phyloP scores from a whole-genome alignment of 2,797 vertebrate genomes.

The Protonibea diacanthus region DNA sequence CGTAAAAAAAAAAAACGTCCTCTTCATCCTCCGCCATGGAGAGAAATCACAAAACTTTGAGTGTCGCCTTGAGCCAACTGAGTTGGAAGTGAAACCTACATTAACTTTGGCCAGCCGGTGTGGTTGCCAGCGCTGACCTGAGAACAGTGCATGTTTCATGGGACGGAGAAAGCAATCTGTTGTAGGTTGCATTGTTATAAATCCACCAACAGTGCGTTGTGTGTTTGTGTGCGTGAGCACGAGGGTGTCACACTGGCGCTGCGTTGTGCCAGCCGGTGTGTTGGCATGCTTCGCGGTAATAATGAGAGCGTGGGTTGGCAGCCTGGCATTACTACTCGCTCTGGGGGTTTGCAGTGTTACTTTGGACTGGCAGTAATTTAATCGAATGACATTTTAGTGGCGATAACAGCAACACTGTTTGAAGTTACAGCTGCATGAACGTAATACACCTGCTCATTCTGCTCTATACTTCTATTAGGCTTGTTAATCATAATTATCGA shows the following conservation, averaged over 20 bases:
- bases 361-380: conserved; percentile 46
- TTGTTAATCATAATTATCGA: neutral
- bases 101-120: conserved; percentile 15
- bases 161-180: conserved; percentile 38
- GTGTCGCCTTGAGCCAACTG: conserved; percentile 23
- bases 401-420: neutral
- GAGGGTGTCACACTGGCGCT: conserved; percentile 29
- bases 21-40: conserved; percentile 32
- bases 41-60: conserved; percentile 45
- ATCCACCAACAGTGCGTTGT: conserved; percentile 37
- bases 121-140: conserved; percentile 47
- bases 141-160: conserved; percentile 44
- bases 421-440: conserved; percentile 9
- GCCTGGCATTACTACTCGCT: conserved; percentile 21
- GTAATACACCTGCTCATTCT: neutral
- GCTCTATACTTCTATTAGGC: neutral
- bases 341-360: conserved; percentile 26
- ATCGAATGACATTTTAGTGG: conserved; percentile 39
- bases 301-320: conserved; percentile 64
- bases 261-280: conserved; percentile 67
- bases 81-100: conserved; percentile 53
- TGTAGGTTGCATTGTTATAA: conserved; percentile 56
- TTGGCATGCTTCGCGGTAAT: conserved; percentile 64
- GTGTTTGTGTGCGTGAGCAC: conserved; percentile 27
- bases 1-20: conserved; percentile 25